Conservation (phyloP, 1,140 invertebrate species). For the Heliothis subflexa region DNA sequence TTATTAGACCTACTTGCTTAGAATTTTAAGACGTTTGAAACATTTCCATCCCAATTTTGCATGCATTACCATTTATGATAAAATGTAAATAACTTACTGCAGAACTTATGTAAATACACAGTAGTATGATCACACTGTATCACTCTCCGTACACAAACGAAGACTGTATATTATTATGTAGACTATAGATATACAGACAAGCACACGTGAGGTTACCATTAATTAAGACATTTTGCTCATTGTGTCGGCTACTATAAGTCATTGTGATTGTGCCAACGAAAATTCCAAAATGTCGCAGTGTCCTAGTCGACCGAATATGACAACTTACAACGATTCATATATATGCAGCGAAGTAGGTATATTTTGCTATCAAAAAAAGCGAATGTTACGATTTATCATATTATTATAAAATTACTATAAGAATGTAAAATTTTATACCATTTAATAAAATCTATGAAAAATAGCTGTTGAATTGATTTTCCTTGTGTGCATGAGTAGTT, state of each 20-base stretch:
- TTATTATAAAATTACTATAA: slow-evolving; percentile 70
- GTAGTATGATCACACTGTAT: slow-evolving; percentile 48
- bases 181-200: slow-evolving; percentile 56
- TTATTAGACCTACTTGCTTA: slow-evolving; percentile 54
- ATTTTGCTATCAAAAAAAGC: slow-evolving; percentile 44
- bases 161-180: slow-evolving; percentile 68
- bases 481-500: slow-evolving; percentile 26
- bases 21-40: slow-evolving; percentile 65
- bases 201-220: slow-evolving; percentile 72
- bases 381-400: slow-evolving; percentile 54
- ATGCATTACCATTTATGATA: slow-evolving; percentile 56
- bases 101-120: slow-evolving; percentile 79
- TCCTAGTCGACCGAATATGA: slow-evolving; percentile 50
- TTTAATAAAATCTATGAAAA: slow-evolving; percentile 78
- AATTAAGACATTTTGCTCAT: slow-evolving; percentile 56
- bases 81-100: slow-evolving; percentile 75
- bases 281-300: slow-evolving; percentile 35
- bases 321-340: slow-evolving; percentile 40
- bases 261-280: slow-evolving; percentile 46
- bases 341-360: slow-evolving; percentile 36
- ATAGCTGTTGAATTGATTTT: slow-evolving; percentile 51
- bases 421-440: slow-evolving; percentile 80
- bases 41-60: slow-evolving; percentile 64
- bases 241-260: slow-evolving; percentile 33
- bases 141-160: slow-evolving; percentile 62